These are phyloP conservation scores for Creontiades dilutus DNA, from an alignment of 2,888 invertebrate genomes.

Conservation along the genomic window DNA sequence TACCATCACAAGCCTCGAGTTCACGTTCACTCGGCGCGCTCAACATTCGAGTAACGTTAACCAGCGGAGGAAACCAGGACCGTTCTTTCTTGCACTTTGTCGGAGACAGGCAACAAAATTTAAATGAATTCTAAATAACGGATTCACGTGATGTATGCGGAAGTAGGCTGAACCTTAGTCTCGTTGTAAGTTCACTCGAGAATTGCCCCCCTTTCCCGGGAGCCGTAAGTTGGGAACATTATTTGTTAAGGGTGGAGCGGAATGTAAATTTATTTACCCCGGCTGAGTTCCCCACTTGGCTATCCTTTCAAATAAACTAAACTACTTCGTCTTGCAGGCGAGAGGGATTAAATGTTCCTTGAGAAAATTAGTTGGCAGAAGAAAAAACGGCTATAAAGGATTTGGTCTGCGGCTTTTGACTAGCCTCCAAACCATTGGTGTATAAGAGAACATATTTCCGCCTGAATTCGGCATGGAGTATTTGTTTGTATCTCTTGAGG, in stretches of 20 bases:
- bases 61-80: neutral
- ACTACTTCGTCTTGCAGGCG: neutral
- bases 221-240: slow-evolving; percentile 50
- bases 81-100: neutral
- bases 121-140: slow-evolving; percentile 62
- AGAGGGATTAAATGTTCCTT: slow-evolving; percentile 3
- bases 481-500: too few species aligned
- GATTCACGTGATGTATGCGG: slow-evolving; percentile 57
- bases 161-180: slow-evolving; percentile 49
- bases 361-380: neutral
- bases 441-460: too few species aligned
- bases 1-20: neutral
- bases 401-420: too few species aligned
- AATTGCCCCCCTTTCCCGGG: slow-evolving; percentile 51
- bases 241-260: slow-evolving; percentile 54
- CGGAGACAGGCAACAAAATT: slow-evolving; percentile 50
- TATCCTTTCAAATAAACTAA: slow-evolving; percentile 30
- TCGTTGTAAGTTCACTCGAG: slow-evolving; percentile 50
- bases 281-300: slow-evolving; percentile 20
- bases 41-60: slow-evolving; percentile 11
- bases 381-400: too few species aligned
- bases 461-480: too few species aligned
- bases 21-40: slow-evolving; percentile 5
- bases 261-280: slow-evolving; percentile 65
- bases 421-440: too few species aligned